A percentile compares a stretch with the other conserved stretches of the same genome.
phyloP scores from a whole-genome alignment of 2,797 vertebrate species.

The Hoplostethus mediterraneus region DNA sequence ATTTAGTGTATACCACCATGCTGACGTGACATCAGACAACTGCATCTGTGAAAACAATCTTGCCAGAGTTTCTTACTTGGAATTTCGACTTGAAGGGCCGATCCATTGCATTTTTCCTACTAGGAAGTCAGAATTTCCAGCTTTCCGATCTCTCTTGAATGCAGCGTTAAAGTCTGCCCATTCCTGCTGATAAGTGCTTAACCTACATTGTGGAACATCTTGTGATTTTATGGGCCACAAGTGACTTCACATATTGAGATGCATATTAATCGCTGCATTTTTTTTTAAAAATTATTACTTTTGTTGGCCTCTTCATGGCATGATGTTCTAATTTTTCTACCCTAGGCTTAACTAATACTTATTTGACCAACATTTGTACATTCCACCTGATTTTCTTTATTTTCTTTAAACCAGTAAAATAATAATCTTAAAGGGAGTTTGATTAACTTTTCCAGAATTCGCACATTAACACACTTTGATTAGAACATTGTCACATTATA shows the following conservation, averaged over 20 bases:
- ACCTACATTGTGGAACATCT: not conserved
- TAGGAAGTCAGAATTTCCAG: not conserved
- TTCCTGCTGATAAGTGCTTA: not conserved
- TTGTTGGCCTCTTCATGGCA: not conserved
- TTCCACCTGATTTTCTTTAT: not conserved
- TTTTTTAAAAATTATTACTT: not conserved
- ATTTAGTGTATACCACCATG: no score
- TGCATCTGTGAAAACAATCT: no score
- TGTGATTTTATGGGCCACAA: not conserved
- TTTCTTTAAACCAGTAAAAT: not conserved
- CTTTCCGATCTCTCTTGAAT: not conserved
- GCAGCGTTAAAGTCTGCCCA: not conserved
- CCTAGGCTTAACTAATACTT: not conserved
- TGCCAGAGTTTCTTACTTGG: no score
- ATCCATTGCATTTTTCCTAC: not conserved
- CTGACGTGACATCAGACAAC: no score
- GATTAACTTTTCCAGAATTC: not conserved
- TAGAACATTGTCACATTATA: not conserved
- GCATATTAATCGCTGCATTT: not conserved
- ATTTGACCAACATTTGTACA: not conserved
- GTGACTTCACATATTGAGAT: not conserved
- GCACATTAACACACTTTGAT: not conserved
- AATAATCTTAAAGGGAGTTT: not conserved
- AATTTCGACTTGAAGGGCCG: not conserved
- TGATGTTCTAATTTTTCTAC: not conserved